Evolutionary conservation across 2,888 invertebrate genomes (phyloP), one percentile per base, ranked within the genome.

Genomic region (Tholera decimalis): DNA sequence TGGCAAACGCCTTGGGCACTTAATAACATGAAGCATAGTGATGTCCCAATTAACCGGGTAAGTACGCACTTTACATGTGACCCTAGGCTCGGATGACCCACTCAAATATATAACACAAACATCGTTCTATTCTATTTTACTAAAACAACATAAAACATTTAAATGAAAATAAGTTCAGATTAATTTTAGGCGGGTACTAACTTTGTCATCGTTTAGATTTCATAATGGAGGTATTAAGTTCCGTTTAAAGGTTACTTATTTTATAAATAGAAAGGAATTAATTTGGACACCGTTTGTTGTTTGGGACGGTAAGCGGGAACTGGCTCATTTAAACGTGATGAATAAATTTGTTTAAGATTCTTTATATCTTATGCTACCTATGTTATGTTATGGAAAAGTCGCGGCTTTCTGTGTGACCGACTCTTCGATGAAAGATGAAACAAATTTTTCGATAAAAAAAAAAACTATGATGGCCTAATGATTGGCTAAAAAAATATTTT

Each of bases 1-100:
- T 80, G 66, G 69, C 79, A 73, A 71, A 77, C 77, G 76, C 79
- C 71, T 72, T 59, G 66, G 77, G 81, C 84, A 77, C 83, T 84
- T 87, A 82, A 86, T 85, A 84, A 84, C 73, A 70, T 72, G 73
- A 75, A 60, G 41, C 62, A 65, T 62, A 73, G 79, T 65, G 59
- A 62, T 73, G 81, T 81, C 69, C 55, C 60, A 81, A 81, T 79
- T 78, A 78, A 65, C 64, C 15, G 62, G 74, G 82, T 79, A 77
- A 79, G 62, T 57, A 71, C 57, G 41, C 53, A 66, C 56, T 72
- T 77, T 63, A 68, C 66, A 68, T 72, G 69, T 64, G 75, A 63
- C 80, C 74, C 80, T 73, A 83, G 79, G 82, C 77, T 68, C 58
- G 73, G 79, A 79, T 79, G 75, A 80, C 67, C 66, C 72, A 77